Evolutionary conservation across 2,113 vertebrate species (phyloP), one percentile per base, ranked within the genome.

Genomic region (Ammodytes dubius): DNA sequence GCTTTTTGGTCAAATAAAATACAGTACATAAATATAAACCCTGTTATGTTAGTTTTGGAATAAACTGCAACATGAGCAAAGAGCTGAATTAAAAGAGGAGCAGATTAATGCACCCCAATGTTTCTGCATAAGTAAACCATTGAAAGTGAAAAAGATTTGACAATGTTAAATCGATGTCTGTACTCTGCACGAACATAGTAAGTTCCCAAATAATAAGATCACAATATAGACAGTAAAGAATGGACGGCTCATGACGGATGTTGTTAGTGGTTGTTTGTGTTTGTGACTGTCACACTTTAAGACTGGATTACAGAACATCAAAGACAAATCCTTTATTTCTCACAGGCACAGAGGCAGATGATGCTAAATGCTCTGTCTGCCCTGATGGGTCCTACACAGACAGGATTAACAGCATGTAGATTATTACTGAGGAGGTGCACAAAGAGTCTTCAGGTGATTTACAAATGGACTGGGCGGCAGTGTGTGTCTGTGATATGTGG

Each of bases 261-360:
- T 78, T 47, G 40, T 72, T 61, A 60, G 27, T 27, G 27, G 27
- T 27, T 27, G 27, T 27, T 27, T 27, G 27, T 27, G 57, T 87
- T 80, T 78, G 8, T 74, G 83, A 82, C 80, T 19, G 57, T 86
- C 88, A 87, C 70, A 77, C 80, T 84, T 45, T 53, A 43, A 64
- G 77, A 45, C 27, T 27, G 27, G 67, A 89, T 90, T 91, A 85
- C 6, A 72, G 57, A 85, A 85, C 79, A 92, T 94, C 90, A 92
- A 92, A 90, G 87, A 71, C 74, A 78, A 84, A 89, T 84, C 83
- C 85, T 35, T 81, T 5, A 72, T 86, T 85, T 90, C 85, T 76
- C 65, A 50, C 42, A 73, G 77, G 77, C 77, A 11, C 60, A 50
- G n/a, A 66, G 50, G 57, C 59, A 76, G 53, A 83, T 43, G 56